Evolutionary conservation across 2,113 vertebrate genomes (phyloP).

Genomic region (Meles meles): DNA sequence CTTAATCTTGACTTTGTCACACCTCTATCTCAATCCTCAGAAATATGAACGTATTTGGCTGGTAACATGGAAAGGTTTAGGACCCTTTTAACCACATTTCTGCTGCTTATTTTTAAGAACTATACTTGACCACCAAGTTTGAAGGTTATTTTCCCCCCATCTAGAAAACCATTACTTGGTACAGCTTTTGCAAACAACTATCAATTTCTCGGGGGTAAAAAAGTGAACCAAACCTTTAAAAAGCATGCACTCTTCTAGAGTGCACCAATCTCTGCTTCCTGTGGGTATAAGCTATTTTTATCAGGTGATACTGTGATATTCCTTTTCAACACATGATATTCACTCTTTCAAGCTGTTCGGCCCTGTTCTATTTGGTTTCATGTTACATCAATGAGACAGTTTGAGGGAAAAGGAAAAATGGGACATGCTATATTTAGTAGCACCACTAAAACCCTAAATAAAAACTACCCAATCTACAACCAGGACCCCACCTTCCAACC

Average conservation of each 20-base stretch:
- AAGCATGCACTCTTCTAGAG: conserved; percentile 45
- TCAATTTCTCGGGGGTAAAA: conserved; percentile 5
- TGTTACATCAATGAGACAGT: conserved; percentile 71
- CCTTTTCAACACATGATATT: conserved; percentile 75
- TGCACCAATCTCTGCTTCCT: conserved; percentile 61
- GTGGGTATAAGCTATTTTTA: conserved; percentile 74
- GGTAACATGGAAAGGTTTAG: conserved; percentile 18
- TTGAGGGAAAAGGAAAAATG: conserved; percentile 47
- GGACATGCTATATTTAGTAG: conserved; percentile 62
- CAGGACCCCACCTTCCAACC: conserved; percentile 24
- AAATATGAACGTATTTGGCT: conserved; percentile 12
- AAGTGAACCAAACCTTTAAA: conserved; percentile 53
- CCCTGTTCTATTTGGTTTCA: conserved; percentile 76
- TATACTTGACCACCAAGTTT: conserved; percentile 23
- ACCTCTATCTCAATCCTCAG: neutral
- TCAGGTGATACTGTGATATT: conserved; percentile 75
- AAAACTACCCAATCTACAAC: conserved; percentile 63
- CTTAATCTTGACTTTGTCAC: conserved; percentile 22
- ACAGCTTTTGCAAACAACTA: conserved; percentile 40
- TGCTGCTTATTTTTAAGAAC: conserved; percentile 8
- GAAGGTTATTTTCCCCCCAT: neutral
- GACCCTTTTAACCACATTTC: neutral
- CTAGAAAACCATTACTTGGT: conserved; percentile 38
- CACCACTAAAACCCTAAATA: conserved; percentile 65
- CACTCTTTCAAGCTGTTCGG: conserved; percentile 72